phyloP scores from a whole-genome alignment of 2,888 invertebrate genomes.

The Iselma pallidipennis region DNA sequence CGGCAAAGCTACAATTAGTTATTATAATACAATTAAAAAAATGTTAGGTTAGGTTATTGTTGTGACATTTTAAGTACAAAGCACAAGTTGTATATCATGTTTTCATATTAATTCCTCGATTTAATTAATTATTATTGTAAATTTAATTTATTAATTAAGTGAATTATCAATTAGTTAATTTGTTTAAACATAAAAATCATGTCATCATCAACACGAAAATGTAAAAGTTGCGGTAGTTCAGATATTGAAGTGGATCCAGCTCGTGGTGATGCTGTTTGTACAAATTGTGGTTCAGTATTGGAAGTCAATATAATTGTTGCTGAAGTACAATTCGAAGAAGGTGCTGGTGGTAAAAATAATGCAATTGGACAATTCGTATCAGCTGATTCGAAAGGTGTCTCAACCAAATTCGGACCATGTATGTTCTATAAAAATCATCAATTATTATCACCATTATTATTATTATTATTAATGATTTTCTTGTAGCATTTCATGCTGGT shows the following conservation, averaged over 20 bases:
- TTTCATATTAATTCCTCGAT: no score
- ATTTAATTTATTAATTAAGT: no score
- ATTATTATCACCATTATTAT: no score
- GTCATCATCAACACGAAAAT: slow-evolving; percentile 72
- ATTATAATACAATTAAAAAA: no score
- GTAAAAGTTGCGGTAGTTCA: slow-evolving; percentile 84
- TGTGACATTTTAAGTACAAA: no score
- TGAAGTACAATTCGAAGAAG: slow-evolving; percentile 95
- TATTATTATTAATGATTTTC: no score
- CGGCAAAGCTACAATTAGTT: no score
- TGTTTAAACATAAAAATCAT: slow-evolving; percentile 33
- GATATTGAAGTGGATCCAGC: slow-evolving; percentile 95
- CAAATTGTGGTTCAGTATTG: slow-evolving; percentile 92
- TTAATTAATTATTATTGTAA: no score
- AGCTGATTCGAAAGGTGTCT: slow-evolving; percentile 83
- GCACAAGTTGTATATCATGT: no score
- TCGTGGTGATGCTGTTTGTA: slow-evolving; percentile 95
- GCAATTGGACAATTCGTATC: slow-evolving; percentile 95
- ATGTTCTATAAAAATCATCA: no score
- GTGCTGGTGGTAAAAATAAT: slow-evolving; percentile 81
- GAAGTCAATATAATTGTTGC: slow-evolving; percentile 97
- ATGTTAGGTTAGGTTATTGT: no score
- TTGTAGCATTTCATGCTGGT: slow-evolving; percentile 75
- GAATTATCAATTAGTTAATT: neutral
- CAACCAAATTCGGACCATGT: slow-evolving; percentile 78